Evolutionary conservation across 2,888 invertebrate species (phyloP), one percentile per base, ranked within the genome.

Genomic region (Nomada hirtipes): DNA sequence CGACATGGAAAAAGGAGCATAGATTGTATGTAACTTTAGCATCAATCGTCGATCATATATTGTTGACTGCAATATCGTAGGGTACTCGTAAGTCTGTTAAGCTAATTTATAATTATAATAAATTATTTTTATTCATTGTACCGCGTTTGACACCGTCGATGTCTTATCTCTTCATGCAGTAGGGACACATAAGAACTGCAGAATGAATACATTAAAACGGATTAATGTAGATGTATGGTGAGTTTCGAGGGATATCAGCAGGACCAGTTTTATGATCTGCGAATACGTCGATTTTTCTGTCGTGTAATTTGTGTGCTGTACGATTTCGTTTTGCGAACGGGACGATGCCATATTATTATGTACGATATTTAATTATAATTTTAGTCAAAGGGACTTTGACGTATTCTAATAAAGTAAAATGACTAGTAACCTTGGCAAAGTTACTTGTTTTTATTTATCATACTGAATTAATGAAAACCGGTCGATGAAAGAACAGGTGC

Each of bases 91-190:
- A 83, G 69, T 76, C 67, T 59, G 65, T 77, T 81, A 88, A 81
- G 80, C 44, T 88, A 88, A 88, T 79, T 88, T 86, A 86, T 88
- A 78, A 83, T 74, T 85, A 13, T 57, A 47, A 47, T 57, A 88
- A 88, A 81, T 88, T 86, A 86, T 88, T 86, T 77, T 83, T 65
- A 81, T 67, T 55, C 61, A n/a, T 64, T 50, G 26, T 64, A 47
- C 55, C 52, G 52, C 75, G 65, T 65, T 36, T 63, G 52, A 76
- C 52, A 73, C 55, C 57, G 20, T 57, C 61, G 64, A 59, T 74
- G 61, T 52, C 64, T 26, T 64, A 23, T 53, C 20, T 73, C 63
- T 15, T 50, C 26, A 26, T 36, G 36, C 36, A 36, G 36, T 36
- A 7, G 36, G 36, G 36, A 36, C 36, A 36, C 36, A 7, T 36